These are phyloP conservation scores for Merodon equestris DNA, from an alignment of 2,888 invertebrate species.

Conservation along the genomic window DNA sequence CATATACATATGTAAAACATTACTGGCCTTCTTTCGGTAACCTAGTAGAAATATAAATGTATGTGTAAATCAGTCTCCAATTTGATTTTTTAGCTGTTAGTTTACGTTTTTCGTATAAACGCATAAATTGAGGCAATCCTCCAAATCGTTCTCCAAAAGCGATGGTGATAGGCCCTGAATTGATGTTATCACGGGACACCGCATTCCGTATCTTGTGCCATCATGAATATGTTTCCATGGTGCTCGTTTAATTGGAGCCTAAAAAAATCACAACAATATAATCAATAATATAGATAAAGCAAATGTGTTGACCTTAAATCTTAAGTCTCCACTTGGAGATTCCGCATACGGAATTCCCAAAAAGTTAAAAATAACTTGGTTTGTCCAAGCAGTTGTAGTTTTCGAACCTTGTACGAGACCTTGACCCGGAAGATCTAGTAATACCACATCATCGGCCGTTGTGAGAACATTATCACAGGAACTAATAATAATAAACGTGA, in stretches of 20 bases:
- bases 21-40: slow-evolving; percentile 75
- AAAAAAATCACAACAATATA: too few species aligned
- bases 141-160: slow-evolving; percentile 73
- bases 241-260: slow-evolving; percentile 74
- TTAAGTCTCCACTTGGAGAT: slow-evolving; percentile 72
- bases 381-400: slow-evolving; percentile 74
- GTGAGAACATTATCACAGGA: slow-evolving; percentile 7
- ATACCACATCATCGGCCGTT: slow-evolving; percentile 15
- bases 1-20: slow-evolving; percentile 79
- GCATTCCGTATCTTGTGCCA: slow-evolving; percentile 73
- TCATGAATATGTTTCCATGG: slow-evolving; percentile 74
- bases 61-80: background rate
- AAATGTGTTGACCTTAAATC: slow-evolving; percentile 73
- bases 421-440: slow-evolving; percentile 71
- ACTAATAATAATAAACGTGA: slow-evolving; percentile 22
- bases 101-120: slow-evolving; percentile 77
- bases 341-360: slow-evolving; percentile 77
- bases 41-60: slow-evolving; percentile 47
- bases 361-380: slow-evolving; percentile 74
- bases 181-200: slow-evolving; percentile 75
- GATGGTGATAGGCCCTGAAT: slow-evolving; percentile 65
- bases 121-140: slow-evolving; percentile 77
- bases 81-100: background rate
- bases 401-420: slow-evolving; percentile 74
- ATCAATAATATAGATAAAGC: too few species aligned